phyloP scores from a whole-genome alignment of 1,140 invertebrate genomes.

The Metaphire vulgaris region DNA sequence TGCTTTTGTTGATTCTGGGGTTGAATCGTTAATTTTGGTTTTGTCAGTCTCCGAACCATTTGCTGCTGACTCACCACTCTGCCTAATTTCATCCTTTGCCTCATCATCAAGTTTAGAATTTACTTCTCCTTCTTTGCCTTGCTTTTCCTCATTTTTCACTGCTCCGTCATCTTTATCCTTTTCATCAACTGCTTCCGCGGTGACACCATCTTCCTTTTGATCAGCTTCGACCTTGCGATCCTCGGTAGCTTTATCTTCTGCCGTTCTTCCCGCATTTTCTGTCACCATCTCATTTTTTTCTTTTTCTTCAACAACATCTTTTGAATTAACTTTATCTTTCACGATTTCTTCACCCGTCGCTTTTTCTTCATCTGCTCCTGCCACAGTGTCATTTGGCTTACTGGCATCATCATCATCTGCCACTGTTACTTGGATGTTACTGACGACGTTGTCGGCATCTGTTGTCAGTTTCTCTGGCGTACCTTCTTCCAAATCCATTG shows the following conservation, averaged over 20 bases:
- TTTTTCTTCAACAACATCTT: constrained; percentile 1
- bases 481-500: neutral
- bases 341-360: no score
- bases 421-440: neutral
- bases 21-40: no score
- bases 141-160: neutral
- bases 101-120: constrained; percentile 6
- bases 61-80: constrained; percentile 29
- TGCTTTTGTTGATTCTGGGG: no score
- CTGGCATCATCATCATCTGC: neutral
- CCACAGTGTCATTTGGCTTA: neutral
- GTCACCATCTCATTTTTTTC: neutral
- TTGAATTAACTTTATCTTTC: no score
- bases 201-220: neutral
- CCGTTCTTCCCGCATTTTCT: neutral
- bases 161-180: constrained; percentile 5
- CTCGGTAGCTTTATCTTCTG: neutral
- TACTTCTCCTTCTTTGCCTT: neutral
- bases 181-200: neutral
- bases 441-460: neutral
- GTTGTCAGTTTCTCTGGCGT: neutral
- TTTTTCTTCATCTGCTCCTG: neutral
- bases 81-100: constrained; percentile 30
- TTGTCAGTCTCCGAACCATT: no score
- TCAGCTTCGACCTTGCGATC: neutral